A percentile compares a stretch with the other conserved stretches of the same genome.
Evolutionary conservation across 2,113 vertebrate genomes (phyloP).

Genomic region (Nerophis lumbriciformis): DNA sequence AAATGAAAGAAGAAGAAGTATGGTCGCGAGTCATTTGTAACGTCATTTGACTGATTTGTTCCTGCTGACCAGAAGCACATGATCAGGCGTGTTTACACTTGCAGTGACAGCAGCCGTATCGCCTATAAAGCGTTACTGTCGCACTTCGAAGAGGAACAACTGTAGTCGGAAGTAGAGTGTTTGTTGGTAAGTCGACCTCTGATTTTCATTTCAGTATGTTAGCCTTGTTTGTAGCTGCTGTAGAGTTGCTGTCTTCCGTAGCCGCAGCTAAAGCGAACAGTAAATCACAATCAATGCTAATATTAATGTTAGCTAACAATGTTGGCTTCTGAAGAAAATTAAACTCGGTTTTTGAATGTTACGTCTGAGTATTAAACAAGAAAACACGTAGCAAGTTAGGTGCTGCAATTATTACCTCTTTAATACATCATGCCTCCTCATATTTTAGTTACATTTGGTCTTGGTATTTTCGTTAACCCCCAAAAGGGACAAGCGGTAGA

Average conservation of each 20-base stretch:
- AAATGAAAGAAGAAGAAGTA: background rate
- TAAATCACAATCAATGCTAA: too few species aligned
- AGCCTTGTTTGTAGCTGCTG: background rate
- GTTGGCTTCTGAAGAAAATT: too few species aligned
- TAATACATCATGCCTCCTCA: too few species aligned
- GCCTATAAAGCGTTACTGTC: background rate
- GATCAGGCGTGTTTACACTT: slow-evolving; percentile 74
- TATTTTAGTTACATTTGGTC: too few species aligned
- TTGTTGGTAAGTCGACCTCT: background rate
- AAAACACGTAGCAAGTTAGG: too few species aligned
- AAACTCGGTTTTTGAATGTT: too few species aligned
- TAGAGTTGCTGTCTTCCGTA: slow-evolving; percentile 1
- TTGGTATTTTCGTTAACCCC: too few species aligned
- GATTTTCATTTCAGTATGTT: background rate
- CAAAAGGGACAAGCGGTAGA: too few species aligned
- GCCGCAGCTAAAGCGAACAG: slow-evolving; percentile 1
- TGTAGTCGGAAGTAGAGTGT: background rate
- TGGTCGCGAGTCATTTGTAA: background rate
- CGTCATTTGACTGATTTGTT: slow-evolving; percentile 47
- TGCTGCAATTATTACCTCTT: too few species aligned
- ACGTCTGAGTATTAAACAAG: too few species aligned
- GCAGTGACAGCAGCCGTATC: slow-evolving; percentile 11
- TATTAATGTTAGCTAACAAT: background rate
- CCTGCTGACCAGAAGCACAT: slow-evolving; percentile 67
- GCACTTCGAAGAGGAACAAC: background rate